Evolutionary conservation across 2,113 vertebrate genomes (phyloP), one percentile per base, ranked within the genome.

Genomic region (Nothoprocta perdicaria): DNA sequence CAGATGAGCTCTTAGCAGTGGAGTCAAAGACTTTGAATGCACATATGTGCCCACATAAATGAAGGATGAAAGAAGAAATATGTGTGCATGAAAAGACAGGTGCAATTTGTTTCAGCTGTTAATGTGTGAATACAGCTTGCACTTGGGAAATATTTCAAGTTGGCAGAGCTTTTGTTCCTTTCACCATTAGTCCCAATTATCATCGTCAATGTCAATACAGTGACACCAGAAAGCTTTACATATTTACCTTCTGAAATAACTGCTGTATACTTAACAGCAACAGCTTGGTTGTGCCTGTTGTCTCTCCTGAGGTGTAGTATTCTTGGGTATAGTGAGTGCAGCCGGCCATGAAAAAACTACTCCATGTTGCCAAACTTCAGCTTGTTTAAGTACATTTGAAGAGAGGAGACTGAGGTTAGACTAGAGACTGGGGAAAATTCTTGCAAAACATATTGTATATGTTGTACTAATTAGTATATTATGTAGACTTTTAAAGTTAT

Each of bases 381-480:
- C n/a, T 55, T 57, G 14, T 1, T 2, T 3, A 24, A 63, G 9
- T 12, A 18, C 4, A 14, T 89, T 43, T 48, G 66, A 29, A 16
- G 24, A 33, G 15, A 12, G 6, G 6, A 63, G 41, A 5, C 26
- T 27, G 26, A 60, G 3, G 7, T 15, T 21, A 65, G 26, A 12
- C 7, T 14, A 10, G 29, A 41, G 10, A 10, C 4, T 27, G 18
- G 22, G 43, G 19, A 50, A 82, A 31, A 46, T 23, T 71, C 0
- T 5, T 16, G 6, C 29, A 18, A 10, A 72, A 33, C 3, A 4
- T 14, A 3, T 71, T 55, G 15, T 31, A 10, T 0, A 0, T 67
- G 5, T 35, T 74, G 45, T 62, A 77, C 6, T 6, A 40, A 35
- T 60, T n/a, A 57, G 2, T 3, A 1, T 43, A 35, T 2, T n/a